These are phyloP conservation scores for Drosophila atripex DNA, from an alignment of 2,888 invertebrate genomes.

Conservation along the genomic window DNA sequence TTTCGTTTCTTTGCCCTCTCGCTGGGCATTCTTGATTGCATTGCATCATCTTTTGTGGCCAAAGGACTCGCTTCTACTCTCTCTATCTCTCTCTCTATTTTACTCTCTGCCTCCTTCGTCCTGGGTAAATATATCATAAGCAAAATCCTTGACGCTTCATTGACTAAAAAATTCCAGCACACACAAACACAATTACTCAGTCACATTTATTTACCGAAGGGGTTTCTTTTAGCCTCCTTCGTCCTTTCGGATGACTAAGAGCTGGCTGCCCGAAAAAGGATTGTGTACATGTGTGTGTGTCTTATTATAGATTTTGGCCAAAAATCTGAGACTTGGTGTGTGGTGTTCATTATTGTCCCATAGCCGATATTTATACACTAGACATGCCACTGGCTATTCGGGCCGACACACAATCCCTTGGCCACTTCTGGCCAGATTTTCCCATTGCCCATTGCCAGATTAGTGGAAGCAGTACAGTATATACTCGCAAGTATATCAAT, in stretches of 20 bases:
- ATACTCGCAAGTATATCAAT: constrained; percentile 39
- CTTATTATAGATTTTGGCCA: constrained; percentile 46
- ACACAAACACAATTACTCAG: constrained; percentile 60
- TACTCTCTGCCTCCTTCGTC: background rate
- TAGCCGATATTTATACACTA: constrained; percentile 43
- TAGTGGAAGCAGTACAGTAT: background rate
- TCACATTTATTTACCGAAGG: constrained; percentile 57
- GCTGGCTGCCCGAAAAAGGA: constrained; percentile 46
- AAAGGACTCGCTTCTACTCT: constrained; percentile 53
- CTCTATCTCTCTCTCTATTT: constrained; percentile 7
- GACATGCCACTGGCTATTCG: constrained; percentile 18
- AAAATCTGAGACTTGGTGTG: constrained; percentile 1
- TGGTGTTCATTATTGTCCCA: constrained; percentile 30
- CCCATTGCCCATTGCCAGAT: background rate
- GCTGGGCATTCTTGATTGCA: constrained; percentile 46
- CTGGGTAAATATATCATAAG: constrained; percentile 69
- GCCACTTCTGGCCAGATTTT: constrained; percentile 24
- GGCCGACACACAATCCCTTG: constrained; percentile 24
- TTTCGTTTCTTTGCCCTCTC: constrained; percentile 25
- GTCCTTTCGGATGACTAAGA: constrained; percentile 66
- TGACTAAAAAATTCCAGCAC: constrained; percentile 69
- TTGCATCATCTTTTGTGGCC: constrained; percentile 72
- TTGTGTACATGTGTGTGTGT: constrained; percentile 32
- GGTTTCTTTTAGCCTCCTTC: constrained; percentile 26
- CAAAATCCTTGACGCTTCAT: constrained; percentile 79